Percentiles rank a stretch among this genome's conserved stretches.
phyloP scores from a whole-genome alignment of 2,888 invertebrate species.

The Heterodera filipjevi region DNA sequence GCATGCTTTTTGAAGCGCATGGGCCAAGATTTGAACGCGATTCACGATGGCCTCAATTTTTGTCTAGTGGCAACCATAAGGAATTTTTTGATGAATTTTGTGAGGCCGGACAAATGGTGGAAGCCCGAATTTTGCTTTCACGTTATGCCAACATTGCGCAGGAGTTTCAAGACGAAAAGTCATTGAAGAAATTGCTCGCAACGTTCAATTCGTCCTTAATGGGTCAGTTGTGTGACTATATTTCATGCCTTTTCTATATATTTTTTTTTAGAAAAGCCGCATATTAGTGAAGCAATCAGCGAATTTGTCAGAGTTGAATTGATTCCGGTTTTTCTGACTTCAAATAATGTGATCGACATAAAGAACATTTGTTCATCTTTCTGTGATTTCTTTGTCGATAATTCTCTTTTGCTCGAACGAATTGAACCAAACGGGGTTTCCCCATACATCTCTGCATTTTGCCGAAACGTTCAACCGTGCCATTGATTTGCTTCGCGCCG shows the following conservation, averaged over 20 bases:
- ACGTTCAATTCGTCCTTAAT: constrained; percentile 11
- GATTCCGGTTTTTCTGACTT: constrained; percentile 13
- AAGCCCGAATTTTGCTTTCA: constrained; percentile 30
- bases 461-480: constrained; percentile 36
- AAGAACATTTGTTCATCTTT: constrained; percentile 9
- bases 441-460: constrained; percentile 35
- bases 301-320: constrained; percentile 33
- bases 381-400: constrained; percentile 28
- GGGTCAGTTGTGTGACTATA: neutral
- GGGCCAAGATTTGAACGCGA: neutral
- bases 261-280: constrained; percentile 19
- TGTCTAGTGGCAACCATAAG: constrained; percentile 26
- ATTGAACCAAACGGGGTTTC: constrained; percentile 34
- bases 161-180: constrained; percentile 18
- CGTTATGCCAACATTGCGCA: constrained; percentile 29
- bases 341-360: neutral
- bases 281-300: constrained; percentile 17
- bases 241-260: neutral
- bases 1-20: constrained; percentile 19
- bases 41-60: constrained; percentile 28
- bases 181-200: constrained; percentile 16
- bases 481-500: constrained; percentile 19
- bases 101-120: constrained; percentile 25
- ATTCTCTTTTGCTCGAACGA: constrained; percentile 28
- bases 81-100: constrained; percentile 37